A percentile compares a stretch with the other conserved stretches of the same genome.
phyloP scores from a whole-genome alignment of 2,113 vertebrate species.

The Clarias macrocephalus region DNA sequence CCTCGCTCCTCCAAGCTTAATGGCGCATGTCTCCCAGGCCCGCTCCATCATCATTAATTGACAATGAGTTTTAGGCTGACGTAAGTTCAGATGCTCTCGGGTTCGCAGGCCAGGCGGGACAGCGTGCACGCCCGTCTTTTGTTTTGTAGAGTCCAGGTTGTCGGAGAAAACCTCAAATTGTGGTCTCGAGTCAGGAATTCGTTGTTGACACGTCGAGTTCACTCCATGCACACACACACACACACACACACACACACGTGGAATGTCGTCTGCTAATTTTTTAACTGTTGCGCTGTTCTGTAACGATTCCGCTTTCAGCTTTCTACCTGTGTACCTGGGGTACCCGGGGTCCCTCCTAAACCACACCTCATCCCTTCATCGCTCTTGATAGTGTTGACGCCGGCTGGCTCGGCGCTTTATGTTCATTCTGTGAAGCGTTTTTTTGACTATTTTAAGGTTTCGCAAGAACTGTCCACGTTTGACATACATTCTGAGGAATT shows the following conservation, averaged over 20 bases:
- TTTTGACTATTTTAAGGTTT: neutral
- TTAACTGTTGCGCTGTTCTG: neutral
- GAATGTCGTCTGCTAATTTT: neutral
- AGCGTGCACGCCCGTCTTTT: neutral
- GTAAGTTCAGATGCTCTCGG: slow-evolving; percentile 34
- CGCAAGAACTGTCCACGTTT: neutral
- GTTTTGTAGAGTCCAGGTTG: neutral
- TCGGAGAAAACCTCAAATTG: neutral
- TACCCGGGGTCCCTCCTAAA: neutral
- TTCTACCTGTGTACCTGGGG: neutral
- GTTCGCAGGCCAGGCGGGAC: neutral
- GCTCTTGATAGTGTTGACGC: neutral
- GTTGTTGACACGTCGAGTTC: neutral
- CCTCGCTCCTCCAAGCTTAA: slow-evolving; percentile 45
- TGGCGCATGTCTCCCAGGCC: slow-evolving; percentile 48
- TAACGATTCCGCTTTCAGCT: neutral
- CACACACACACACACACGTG: neutral
- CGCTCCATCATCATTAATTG: slow-evolving; percentile 55
- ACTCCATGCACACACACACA: neutral
- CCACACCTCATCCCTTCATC: neutral
- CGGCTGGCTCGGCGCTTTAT: neutral
- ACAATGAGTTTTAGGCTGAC: slow-evolving; percentile 50
- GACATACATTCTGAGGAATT: neutral
- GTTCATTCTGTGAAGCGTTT: neutral
- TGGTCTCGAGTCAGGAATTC: neutral